A percentile compares a stretch with the other conserved stretches of the same genome.
Conservation (phyloP, 2,797 vertebrate genomes). For the Cephalopachus bancanus region DNA sequence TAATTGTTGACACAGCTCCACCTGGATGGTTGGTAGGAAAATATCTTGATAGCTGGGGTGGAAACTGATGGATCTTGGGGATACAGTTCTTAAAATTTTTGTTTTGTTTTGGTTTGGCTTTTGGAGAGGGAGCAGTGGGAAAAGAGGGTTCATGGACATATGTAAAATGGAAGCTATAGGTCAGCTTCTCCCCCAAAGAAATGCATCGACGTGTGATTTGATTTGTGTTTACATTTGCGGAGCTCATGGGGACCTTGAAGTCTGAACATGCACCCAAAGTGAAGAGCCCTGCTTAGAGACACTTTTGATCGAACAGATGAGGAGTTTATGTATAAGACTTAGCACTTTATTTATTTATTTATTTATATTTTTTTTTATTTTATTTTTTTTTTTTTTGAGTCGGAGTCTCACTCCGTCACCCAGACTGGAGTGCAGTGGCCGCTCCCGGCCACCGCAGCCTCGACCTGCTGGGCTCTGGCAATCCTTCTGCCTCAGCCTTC, state of each 20-base stretch:
- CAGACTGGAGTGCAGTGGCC: too few species aligned
- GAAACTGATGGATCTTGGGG: background rate
- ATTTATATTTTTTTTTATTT: too few species aligned
- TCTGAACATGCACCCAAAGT: background rate
- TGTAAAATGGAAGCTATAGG: background rate
- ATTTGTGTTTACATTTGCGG: background rate
- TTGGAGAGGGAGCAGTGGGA: background rate
- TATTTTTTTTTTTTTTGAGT: too few species aligned
- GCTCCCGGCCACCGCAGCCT: too few species aligned
- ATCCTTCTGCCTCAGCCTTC: too few species aligned
- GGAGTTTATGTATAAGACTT: background rate
- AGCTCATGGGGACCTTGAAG: background rate
- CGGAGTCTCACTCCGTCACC: too few species aligned
- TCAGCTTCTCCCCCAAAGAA: background rate
- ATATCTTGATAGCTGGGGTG: background rate
- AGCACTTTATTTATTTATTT: too few species aligned
- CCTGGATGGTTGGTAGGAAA: background rate
- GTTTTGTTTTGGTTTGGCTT: background rate
- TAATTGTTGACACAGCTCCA: background rate
- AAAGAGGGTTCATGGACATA: background rate
- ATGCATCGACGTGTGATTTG: background rate
- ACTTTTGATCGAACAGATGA: background rate
- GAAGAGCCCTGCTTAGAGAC: background rate
- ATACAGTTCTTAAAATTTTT: background rate
- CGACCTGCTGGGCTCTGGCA: too few species aligned